A percentile compares a stretch with the other conserved stretches of the same genome.
Conservation (phyloP, 2,113 vertebrate genomes). For the Aplodontia rufa region DNA sequence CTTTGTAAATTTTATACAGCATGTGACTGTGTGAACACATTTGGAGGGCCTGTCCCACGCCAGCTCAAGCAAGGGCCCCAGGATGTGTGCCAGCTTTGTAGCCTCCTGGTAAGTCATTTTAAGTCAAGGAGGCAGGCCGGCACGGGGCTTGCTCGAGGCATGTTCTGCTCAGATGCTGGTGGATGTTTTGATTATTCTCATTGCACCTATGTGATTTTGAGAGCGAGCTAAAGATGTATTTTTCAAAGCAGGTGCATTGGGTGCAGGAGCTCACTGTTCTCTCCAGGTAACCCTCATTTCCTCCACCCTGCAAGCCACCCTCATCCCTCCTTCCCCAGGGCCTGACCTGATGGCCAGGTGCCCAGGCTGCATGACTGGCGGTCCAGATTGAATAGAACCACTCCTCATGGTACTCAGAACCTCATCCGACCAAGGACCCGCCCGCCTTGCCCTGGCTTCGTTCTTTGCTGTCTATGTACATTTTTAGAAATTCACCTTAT, state of each 20-base stretch:
- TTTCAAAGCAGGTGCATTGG: not conserved
- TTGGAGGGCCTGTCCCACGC: not conserved
- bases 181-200: too few species aligned
- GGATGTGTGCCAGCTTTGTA: not conserved
- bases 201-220: not conserved
- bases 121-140: too few species aligned
- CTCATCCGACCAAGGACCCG: not conserved
- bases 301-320: accelerated
- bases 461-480: not conserved
- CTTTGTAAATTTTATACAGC: not conserved
- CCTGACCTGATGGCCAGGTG: not conserved
- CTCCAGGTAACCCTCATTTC: not conserved
- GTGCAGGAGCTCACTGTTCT: not conserved
- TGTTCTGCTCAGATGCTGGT: not conserved
- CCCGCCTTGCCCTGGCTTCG: not conserved
- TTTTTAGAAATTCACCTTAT: constrained; percentile 17
- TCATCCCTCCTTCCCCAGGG: not conserved
- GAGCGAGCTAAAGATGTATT: not conserved
- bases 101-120: not conserved
- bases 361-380: not conserved
- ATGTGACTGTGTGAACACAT: not conserved
- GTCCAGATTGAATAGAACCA: not conserved
- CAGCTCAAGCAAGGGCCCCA: not conserved
- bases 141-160: not conserved
- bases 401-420: not conserved